phyloP scores from a whole-genome alignment of 2,888 invertebrate species.

The Papilio demoleus region DNA sequence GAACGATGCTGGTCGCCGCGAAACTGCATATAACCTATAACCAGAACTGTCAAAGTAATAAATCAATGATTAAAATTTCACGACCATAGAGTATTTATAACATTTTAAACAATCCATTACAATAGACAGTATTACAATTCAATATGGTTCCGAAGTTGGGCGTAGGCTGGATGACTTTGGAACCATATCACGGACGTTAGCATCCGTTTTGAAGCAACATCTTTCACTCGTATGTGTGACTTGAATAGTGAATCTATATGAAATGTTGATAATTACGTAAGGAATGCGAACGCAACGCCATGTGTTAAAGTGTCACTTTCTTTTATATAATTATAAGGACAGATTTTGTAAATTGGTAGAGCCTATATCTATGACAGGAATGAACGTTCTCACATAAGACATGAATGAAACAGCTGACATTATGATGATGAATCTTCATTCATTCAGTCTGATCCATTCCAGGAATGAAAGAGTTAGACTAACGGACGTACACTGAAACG shows the following conservation, averaged over 20 bases:
- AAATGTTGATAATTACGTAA: constrained; percentile 75
- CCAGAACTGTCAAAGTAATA: constrained; percentile 15
- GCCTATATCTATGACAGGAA: no score
- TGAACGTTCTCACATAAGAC: no score
- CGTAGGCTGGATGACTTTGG: constrained; percentile 40
- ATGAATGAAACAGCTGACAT: no score
- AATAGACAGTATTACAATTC: constrained; percentile 35
- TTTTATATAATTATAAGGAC: constrained; percentile 58
- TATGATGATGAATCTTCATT: no score
- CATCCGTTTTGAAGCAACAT: constrained; percentile 78
- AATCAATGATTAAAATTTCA: constrained; percentile 26
- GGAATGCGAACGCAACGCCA: constrained; percentile 65
- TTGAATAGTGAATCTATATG: constrained; percentile 68
- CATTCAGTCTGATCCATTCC: no score
- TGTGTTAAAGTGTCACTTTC: constrained; percentile 67
- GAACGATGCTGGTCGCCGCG: no score
- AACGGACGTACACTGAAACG: not conserved
- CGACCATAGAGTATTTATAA: constrained; percentile 16
- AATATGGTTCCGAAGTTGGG: constrained; percentile 34
- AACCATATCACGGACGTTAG: constrained; percentile 55
- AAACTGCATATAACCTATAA: no score
- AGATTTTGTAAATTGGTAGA: constrained; percentile 23
- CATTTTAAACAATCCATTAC: constrained; percentile 36
- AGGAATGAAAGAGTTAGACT: no score
- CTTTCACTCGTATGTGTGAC: constrained; percentile 73